Conservation (phyloP, 2,797 vertebrate species). For the Propithecus perrieri region DNA sequence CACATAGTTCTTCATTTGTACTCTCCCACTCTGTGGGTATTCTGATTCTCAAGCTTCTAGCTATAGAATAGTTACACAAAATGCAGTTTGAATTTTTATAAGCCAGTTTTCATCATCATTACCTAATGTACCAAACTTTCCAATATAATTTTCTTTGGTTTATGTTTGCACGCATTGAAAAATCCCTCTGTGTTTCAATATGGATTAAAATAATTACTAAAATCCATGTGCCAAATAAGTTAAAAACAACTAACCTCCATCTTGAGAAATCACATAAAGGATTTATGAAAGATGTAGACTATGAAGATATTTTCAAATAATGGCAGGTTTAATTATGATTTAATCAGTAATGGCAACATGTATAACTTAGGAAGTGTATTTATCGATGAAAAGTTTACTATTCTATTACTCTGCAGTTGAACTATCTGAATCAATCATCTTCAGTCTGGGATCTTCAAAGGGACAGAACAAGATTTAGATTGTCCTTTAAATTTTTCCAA, state of each 20-base stretch:
- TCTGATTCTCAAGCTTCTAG: constrained; percentile 80
- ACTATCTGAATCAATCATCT: constrained; percentile 53
- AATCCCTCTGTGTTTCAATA: constrained; percentile 73
- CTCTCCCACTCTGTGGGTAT: constrained; percentile 81
- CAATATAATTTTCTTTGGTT: constrained; percentile 82
- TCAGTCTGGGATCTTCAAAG: neutral
- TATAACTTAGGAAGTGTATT: constrained; percentile 45
- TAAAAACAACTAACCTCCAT: constrained; percentile 70
- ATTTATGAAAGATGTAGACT: constrained; percentile 66
- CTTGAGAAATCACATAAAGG: constrained; percentile 20
- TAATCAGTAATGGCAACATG: constrained; percentile 62
- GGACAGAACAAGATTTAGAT: neutral
- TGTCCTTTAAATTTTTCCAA: neutral
- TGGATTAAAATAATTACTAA: constrained; percentile 77
- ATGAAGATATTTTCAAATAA: constrained; percentile 69
- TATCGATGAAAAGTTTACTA: constrained; percentile 61
- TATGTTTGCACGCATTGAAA: constrained; percentile 78
- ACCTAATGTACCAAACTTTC: constrained; percentile 81
- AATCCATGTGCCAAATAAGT: constrained; percentile 68
- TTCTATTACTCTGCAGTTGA: constrained; percentile 64
- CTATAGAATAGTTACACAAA: constrained; percentile 81
- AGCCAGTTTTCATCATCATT: constrained; percentile 81
- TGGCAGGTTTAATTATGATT: constrained; percentile 62
- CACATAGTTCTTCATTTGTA: constrained; percentile 82
- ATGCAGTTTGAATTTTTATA: constrained; percentile 83